Evolutionary conservation across 2,888 invertebrate species (phyloP), one percentile per base, ranked within the genome.

Genomic region (Drosophila colorata): DNA sequence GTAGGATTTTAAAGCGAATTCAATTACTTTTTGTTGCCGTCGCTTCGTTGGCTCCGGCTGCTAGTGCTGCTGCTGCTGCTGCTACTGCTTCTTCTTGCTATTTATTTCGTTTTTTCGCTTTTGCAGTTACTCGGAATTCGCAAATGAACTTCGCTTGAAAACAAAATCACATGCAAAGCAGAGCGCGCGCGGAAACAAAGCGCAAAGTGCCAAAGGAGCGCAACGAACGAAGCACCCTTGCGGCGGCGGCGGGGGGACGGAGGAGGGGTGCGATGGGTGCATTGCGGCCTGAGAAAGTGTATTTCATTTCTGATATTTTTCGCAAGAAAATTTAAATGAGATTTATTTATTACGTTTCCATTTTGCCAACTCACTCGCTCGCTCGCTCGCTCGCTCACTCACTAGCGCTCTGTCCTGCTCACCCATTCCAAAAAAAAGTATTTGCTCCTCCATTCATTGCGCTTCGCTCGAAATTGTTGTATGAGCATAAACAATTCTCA

Each of bases 61-160:
- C 25, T 41, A n/a, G n/a, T n/a, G n/a, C n/a, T n/a, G n/a, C n/a
- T n/a, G n/a, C n/a, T n/a, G 3, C 11, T 9, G 31, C 13, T 31
- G 31, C 13, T 13, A 9, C n/a, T 28, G 23, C 43, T 56, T 47
- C 51, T 61, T 63, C 40, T 58, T 48, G 47, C 11, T 55, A 11
- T 52, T 55, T 65, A 25, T 71, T 69, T 61, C 35, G 33, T 33
- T 61, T 44, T 63, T 57, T 71, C 64, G 57, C 59, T 79, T 69
- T 74, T 86, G 74, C 74, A 83, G 69, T 88, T 86, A 87, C 85
- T 89, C 64, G 89, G 85, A 86, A 86, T 89, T 86, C 70, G 80
- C 83, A 86, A 86, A 89, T 85, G 89, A 86, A 86, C 83, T 89
- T 87, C 85, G 89, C 83, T 87, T 78, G 89, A 89, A 86, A 89